Percentiles rank a stretch among this genome's conserved stretches.
These are phyloP conservation scores for Oligia fasciuncula DNA, from an alignment of 2,888 invertebrate species.

Conservation along the genomic window DNA sequence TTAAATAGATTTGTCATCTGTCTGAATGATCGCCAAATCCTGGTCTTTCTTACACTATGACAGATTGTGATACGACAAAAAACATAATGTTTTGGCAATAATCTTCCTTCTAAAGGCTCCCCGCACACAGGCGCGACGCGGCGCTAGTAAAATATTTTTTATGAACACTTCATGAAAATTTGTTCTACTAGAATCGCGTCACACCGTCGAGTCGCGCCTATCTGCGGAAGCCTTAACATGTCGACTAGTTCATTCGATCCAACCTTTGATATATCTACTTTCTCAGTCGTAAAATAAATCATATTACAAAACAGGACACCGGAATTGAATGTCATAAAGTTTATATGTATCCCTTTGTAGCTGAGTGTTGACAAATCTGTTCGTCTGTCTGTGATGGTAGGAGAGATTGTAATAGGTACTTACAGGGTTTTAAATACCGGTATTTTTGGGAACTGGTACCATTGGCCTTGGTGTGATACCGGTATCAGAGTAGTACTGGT, in stretches of 20 bases:
- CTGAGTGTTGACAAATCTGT: conserved; percentile 55
- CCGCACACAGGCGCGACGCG: neutral
- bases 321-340: conserved; percentile 64
- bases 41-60: neutral
- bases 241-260: conserved; percentile 25
- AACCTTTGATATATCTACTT: conserved; percentile 49
- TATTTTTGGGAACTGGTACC: neutral
- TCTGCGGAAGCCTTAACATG: conserved; percentile 4
- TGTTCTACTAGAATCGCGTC: no score
- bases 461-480: no score
- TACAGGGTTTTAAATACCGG: neutral
- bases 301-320: conserved; percentile 64
- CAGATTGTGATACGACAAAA: conserved; percentile 11
- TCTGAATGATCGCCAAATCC: conserved; percentile 5
- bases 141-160: neutral
- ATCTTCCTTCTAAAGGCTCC: neutral
- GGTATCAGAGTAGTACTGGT: neutral
- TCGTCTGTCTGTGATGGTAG: neutral
- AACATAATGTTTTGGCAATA: conserved; percentile 16
- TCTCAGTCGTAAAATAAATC: conserved; percentile 70
- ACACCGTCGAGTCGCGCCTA: neutral
- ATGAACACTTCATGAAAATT: neutral
- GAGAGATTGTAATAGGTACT: conserved; percentile 4
- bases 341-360: conserved; percentile 63
- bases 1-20: conserved; percentile 1